These are phyloP conservation scores for Bellardia bayeri DNA, from an alignment of 2,888 invertebrate genomes.

Conservation along the genomic window DNA sequence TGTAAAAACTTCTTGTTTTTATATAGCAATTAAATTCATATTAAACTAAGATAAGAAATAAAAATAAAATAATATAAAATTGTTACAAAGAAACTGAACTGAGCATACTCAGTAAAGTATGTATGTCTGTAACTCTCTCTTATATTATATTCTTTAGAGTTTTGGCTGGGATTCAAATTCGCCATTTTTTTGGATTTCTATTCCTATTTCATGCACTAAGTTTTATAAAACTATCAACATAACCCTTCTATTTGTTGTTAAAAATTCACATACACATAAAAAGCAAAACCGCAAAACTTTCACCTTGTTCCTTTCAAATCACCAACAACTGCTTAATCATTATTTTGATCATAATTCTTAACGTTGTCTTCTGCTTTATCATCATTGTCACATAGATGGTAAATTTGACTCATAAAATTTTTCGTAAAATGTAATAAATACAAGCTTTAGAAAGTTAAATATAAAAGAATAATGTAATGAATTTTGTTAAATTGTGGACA, in stretches of 20 bases:
- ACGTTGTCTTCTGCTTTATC: neutral
- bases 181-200: no score
- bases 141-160: no score
- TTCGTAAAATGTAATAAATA: neutral
- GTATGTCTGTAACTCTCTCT: no score
- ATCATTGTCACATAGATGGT: neutral
- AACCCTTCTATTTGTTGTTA: no score
- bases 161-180: no score
- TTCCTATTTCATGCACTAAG: no score
- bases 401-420: slow-evolving; percentile 18
- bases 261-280: no score
- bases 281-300: neutral
- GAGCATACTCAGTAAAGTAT: no score
- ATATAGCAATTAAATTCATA: neutral
- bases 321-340: slow-evolving; percentile 25
- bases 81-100: neutral
- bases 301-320: neutral
- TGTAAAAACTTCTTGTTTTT: neutral
- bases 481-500: no score
- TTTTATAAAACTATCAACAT: no score
- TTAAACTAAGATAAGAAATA: neutral
- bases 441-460: no score
- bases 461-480: no score
- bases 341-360: slow-evolving; percentile 5
- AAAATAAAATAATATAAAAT: neutral